phyloP scores from a whole-genome alignment of 2,888 invertebrate species.

The Cremastobaeus sp. region DNA sequence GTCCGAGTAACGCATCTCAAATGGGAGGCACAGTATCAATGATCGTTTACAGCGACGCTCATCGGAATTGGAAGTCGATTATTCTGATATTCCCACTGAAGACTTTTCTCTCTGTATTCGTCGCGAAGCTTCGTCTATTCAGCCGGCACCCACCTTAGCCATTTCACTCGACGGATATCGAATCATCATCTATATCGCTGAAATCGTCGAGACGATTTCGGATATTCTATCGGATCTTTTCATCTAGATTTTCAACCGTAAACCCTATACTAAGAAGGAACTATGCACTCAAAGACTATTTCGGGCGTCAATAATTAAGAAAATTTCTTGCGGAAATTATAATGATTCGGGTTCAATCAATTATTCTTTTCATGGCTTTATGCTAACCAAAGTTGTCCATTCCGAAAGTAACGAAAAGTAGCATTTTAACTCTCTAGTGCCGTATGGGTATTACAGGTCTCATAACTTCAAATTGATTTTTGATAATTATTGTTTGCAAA shows the following conservation, averaged over 20 bases:
- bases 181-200: constrained; percentile 59
- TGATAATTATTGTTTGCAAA: too few species aligned
- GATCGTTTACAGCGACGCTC: constrained; percentile 54
- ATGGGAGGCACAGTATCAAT: constrained; percentile 55
- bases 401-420: too few species aligned
- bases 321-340: too few species aligned
- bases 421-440: too few species aligned
- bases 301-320: background rate
- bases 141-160: constrained; percentile 35
- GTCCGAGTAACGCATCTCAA: constrained; percentile 53
- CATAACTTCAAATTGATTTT: too few species aligned
- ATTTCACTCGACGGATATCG: constrained; percentile 53
- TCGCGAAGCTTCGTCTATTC: constrained; percentile 45
- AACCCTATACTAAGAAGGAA: too few species aligned
- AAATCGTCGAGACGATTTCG: constrained; percentile 49
- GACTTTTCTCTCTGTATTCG: constrained; percentile 54
- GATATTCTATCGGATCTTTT: constrained; percentile 48
- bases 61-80: constrained; percentile 57
- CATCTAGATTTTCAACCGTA: constrained; percentile 46
- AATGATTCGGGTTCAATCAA: too few species aligned
- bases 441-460: too few species aligned
- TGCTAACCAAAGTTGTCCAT: too few species aligned
- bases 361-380: too few species aligned
- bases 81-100: constrained; percentile 57
- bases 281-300: too few species aligned